Base-by-base conservation (phyloP, 1,140 invertebrate genomes). In the Nebria ingens region DNA sequence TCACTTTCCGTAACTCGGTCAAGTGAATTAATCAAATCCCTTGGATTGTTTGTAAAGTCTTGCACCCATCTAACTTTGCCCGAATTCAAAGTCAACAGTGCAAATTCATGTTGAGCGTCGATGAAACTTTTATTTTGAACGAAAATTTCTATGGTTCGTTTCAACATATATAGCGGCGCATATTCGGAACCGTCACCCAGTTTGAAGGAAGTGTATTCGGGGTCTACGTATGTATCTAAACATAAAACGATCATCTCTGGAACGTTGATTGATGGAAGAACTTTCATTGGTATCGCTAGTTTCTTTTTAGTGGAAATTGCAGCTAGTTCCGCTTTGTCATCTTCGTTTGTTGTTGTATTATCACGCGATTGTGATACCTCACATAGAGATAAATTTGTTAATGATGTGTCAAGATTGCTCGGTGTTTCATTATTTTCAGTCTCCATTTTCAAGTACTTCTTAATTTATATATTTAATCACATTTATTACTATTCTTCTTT, bases 71-170 rank as follows among this genome's bases (percentile, higher is more conserved):
- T 62, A 13, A 76, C 70, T 50, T 68, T 69, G 42, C 76, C 71
- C 38, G 78, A 72, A 57, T 82, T 76, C 23, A 85, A 64, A 13
- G 77, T 66, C 55, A 85, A 66, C n/a, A 87, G 60, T 51, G 81
- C 81, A 77, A 79, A 88, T 66, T 86, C 76, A 59, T 86, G 83
- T 54, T 69, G 74, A 51, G 69, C 73, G 65, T 84, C 80, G 11
- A 87, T 79, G 11, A 72, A 70, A 55, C 73, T 68, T 68, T 88
- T 88, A 19, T 77, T 77, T 60, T 80, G 71, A 13, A 86, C 56
- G 64, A 86, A 88, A 56, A 84, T 77, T 53, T 81, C 76, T 11
- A 86, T 59, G 2, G 80, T 76, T 58, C 78, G 71, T 66, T 82
- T 85, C 12, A 85, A 71, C 75, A 85, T 80, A 49, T 75, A 74